phyloP scores from a whole-genome alignment of 1,140 invertebrate genomes.

The Catajapyx aquilonaris region DNA sequence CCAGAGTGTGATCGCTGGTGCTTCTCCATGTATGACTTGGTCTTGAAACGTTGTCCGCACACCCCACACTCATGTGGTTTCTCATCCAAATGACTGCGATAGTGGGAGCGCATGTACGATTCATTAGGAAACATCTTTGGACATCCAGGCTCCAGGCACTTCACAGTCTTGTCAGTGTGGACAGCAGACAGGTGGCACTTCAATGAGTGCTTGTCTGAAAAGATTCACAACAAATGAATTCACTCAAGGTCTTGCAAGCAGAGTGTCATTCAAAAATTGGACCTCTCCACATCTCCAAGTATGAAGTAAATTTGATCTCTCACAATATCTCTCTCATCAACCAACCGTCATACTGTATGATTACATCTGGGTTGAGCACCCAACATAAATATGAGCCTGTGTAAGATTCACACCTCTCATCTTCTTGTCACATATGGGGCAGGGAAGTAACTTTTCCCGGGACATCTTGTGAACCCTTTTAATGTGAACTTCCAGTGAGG shows the following conservation, averaged over 20 bases:
- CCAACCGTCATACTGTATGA: not conserved
- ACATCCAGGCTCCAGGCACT: not conserved
- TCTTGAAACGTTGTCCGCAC: not conserved
- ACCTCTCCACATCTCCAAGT: not conserved
- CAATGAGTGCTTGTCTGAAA: not conserved
- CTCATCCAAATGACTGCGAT: not conserved
- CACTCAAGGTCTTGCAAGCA: not conserved
- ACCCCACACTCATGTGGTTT: not conserved
- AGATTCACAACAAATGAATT: not conserved
- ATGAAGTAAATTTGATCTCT: not conserved
- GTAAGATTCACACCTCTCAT: not conserved
- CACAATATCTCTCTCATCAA: not conserved
- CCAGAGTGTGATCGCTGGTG: not conserved
- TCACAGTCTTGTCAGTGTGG: not conserved
- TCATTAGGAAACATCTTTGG: not conserved
- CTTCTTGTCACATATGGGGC: not conserved
- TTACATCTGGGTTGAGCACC: no score
- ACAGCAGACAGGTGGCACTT: not conserved
- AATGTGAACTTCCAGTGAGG: not conserved
- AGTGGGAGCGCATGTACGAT: not conserved
- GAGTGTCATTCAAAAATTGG: not conserved
- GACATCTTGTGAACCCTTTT: not conserved
- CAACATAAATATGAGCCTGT: not conserved
- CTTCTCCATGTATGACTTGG: not conserved
- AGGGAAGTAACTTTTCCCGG: not conserved